phyloP scores from a whole-genome alignment of 2,797 vertebrate genomes.

The Schizopygopsis malacanthus region DNA sequence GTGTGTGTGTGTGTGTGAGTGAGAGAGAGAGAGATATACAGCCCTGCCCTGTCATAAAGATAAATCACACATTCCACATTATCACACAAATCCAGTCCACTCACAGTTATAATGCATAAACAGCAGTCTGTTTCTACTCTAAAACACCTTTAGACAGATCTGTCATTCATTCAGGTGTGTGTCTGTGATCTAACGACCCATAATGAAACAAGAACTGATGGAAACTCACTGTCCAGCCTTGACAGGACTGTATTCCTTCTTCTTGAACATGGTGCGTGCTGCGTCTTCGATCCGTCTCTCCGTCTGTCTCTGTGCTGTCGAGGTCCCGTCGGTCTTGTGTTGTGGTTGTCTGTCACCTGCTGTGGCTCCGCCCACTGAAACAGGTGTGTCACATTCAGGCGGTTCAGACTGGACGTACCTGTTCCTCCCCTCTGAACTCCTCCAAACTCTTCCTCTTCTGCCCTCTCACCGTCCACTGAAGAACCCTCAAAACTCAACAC shows the following conservation, averaged over 20 bases:
- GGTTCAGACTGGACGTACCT: slow-evolving; percentile 73
- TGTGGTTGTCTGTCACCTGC: slow-evolving; percentile 69
- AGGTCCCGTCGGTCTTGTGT: slow-evolving; percentile 49
- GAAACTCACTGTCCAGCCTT: slow-evolving; percentile 75
- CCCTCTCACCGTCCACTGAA: background rate
- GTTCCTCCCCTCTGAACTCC: slow-evolving; percentile 63
- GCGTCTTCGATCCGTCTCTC: slow-evolving; percentile 44
- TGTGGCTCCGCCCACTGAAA: slow-evolving; percentile 68
- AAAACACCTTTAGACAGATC: background rate
- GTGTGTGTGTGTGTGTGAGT: too few species aligned
- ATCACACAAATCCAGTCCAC: background rate
- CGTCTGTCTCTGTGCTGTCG: slow-evolving; percentile 13
- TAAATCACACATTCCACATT: slow-evolving; percentile 40
- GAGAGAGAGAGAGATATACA: background rate
- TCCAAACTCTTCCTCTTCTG: background rate
- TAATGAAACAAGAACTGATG: background rate
- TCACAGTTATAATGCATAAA: background rate
- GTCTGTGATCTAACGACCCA: background rate
- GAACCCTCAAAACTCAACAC: background rate
- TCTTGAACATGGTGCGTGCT: slow-evolving; percentile 71
- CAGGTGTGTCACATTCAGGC: slow-evolving; percentile 68
- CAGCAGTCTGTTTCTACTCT: background rate
- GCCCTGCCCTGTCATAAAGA: slow-evolving; percentile 54
- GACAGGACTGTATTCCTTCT: slow-evolving; percentile 61
- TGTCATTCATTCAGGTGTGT: background rate